Percentiles rank a stretch among this genome's conserved stretches.
Conservation (phyloP, 2,888 invertebrate genomes). For the Entomobrya multifasciata region DNA sequence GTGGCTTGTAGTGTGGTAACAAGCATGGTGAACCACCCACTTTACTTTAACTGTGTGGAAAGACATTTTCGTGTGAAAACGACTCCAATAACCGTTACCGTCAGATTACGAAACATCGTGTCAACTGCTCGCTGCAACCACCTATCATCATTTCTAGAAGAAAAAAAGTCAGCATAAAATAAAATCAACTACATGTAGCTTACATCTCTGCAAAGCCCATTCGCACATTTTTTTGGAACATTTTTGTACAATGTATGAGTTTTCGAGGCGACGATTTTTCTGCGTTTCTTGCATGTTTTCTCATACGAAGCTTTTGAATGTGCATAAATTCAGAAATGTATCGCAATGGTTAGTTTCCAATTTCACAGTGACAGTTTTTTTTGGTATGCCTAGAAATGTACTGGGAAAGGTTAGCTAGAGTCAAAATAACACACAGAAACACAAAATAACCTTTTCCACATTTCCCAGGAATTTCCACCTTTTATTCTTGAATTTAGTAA, state of each 20-base stretch:
- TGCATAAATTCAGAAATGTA: background rate
- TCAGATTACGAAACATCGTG: conserved; percentile 66
- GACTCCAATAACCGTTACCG: conserved; percentile 68
- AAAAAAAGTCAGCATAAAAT: conserved; percentile 4
- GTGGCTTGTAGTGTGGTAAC: conserved; percentile 66
- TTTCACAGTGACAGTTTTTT: too few relatives aligned
- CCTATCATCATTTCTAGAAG: conserved; percentile 10
- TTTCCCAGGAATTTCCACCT: too few relatives aligned
- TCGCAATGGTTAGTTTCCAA: too few relatives aligned
- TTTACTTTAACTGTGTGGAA: conserved; percentile 67
- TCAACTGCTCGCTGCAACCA: conserved; percentile 25
- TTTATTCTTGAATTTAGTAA: too few relatives aligned
- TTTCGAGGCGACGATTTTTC: conserved; percentile 20
- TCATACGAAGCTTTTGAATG: background rate
- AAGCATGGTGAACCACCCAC: conserved; percentile 60
- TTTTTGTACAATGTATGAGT: conserved; percentile 23
- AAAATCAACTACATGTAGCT: conserved; percentile 16
- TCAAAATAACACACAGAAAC: too few relatives aligned
- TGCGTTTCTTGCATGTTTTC: too few relatives aligned
- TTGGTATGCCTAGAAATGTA: too few relatives aligned
- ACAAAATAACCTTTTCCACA: too few relatives aligned
- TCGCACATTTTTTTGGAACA: conserved; percentile 13
- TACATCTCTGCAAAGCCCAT: background rate
- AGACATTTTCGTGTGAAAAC: conserved; percentile 58
- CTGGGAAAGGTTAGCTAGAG: too few relatives aligned